Conservation (phyloP, 1,140 invertebrate species). For the Drosophila cardini region DNA sequence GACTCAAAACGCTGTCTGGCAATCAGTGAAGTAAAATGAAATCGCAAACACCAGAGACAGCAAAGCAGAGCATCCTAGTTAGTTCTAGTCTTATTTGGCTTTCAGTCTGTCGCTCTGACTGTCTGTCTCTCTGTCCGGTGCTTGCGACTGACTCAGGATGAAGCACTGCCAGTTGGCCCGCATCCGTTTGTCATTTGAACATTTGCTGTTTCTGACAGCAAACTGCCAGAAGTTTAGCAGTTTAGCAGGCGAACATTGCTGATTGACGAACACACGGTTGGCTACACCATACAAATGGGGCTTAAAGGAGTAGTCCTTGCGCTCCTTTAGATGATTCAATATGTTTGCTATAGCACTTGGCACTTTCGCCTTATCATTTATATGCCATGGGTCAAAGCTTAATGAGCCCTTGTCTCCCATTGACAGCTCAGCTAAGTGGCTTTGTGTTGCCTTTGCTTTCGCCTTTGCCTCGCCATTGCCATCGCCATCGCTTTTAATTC, state of each 20-base stretch:
- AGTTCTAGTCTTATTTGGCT: conserved; percentile 12
- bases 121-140: conserved; percentile 22
- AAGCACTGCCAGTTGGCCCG: conserved; percentile 38
- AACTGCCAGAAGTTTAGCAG: conserved; percentile 73
- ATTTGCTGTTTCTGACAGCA: conserved; percentile 73
- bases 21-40: conserved; percentile 53
- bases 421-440: conserved; percentile 73
- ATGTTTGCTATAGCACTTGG: conserved; percentile 43
- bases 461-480: neutral
- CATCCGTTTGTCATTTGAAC: conserved; percentile 78
- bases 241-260: conserved; percentile 53
- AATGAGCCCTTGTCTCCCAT: conserved; percentile 77
- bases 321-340: conserved; percentile 30
- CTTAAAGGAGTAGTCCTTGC: conserved; percentile 3
- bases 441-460: conserved; percentile 45
- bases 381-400: conserved; percentile 70
- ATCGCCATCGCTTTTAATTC: conserved; percentile 39
- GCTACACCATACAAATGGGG: conserved; percentile 14
- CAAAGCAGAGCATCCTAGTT: conserved; percentile 1
- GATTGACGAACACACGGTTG: conserved; percentile 69
- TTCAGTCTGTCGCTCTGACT: conserved; percentile 4
- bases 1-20: conserved; percentile 6
- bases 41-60: conserved; percentile 42
- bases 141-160: conserved; percentile 40
- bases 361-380: conserved; percentile 59